phyloP scores from a whole-genome alignment of 2,888 invertebrate species.

The Craniophora ligustri region DNA sequence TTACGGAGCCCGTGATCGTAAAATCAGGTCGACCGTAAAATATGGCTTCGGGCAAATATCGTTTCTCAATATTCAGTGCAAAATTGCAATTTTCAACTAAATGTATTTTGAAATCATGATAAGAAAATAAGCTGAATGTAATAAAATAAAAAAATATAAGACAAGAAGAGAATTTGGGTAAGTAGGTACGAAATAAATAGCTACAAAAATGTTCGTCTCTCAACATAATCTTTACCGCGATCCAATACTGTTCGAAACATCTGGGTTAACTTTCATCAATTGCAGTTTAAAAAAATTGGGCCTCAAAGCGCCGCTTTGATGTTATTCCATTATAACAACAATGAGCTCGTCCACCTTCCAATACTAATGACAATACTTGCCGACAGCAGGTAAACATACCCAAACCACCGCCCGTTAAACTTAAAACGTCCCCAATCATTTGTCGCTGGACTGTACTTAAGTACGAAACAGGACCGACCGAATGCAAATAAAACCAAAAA shows the following conservation, averaged over 20 bases:
- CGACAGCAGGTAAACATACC: constrained; percentile 51
- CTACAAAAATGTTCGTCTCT: too few relatives aligned
- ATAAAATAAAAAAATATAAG: background rate
- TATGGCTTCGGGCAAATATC: constrained; percentile 27
- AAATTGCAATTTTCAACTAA: constrained; percentile 37
- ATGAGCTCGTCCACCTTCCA: constrained; percentile 25
- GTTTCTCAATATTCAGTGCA: constrained; percentile 15
- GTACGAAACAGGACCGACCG: constrained; percentile 23
- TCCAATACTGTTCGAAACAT: too few relatives aligned
- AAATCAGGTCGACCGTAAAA: constrained; percentile 26
- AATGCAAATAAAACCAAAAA: constrained; percentile 56
- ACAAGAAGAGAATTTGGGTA: background rate
- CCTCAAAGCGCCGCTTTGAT: constrained; percentile 37
- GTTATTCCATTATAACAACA: constrained; percentile 31
- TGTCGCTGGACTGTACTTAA: constrained; percentile 14
- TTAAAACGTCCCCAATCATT: constrained; percentile 15
- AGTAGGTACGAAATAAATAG: too few relatives aligned
- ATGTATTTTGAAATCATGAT: constrained; percentile 1
- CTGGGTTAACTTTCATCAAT: constrained; percentile 20
- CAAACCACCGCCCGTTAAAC: constrained; percentile 39
- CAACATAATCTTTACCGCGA: too few relatives aligned
- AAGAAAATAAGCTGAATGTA: constrained; percentile 5
- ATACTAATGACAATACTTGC: constrained; percentile 21
- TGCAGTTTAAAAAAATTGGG: constrained; percentile 15
- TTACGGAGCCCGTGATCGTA: constrained; percentile 21